Base-by-base conservation (phyloP, 2,113 vertebrate genomes). In the Etheostoma cragini region DNA sequence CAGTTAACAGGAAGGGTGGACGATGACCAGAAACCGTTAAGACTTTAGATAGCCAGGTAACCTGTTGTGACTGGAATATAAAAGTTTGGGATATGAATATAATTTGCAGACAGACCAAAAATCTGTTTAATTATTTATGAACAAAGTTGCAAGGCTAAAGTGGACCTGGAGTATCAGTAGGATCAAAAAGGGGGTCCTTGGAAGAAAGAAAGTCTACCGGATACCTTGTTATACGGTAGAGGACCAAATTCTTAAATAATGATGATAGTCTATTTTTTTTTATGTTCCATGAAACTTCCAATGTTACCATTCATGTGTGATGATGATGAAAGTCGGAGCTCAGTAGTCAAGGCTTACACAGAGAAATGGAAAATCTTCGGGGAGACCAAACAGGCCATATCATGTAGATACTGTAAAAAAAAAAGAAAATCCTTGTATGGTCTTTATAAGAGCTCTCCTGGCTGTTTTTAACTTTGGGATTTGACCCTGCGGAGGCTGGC, bases 401-500 rank as follows among this genome's bases (percentile, higher is more conserved):
- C 66, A 5, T 80, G 67, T 80, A 63, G 58, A 30, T 26, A 77
- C 35, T 49, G 17, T 53, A 11, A 45, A 45, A 42, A 61, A 60
- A 38, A 67, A 38, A 65, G 54, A 30, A 38, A 30, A 30, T 30
- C 72, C 58, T 62, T 80, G 21, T 78, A 81, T 86, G 78, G 80
- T 71, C 82, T 89, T 76, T 89, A 67, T 63, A 76, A 72, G 76
- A 86, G 83, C 65, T 84, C 83, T 69, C 75, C 30, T 21, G 52
- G 71, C 76, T 87, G 65, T 72, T 91, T 91, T 71, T 87, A 82
- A 91, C 91, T 90, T 79, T 56, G 78, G 66, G 60, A 76, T 87
- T 88, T 91, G 89, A 92, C 93, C 91, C 72, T 46, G 49, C 67
- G 78, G 80, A 86, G 81, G 72, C 84, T 76, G 62, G 72, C 81